These are phyloP conservation scores for Carterocephalus palaemon DNA, from an alignment of 2,888 invertebrate genomes.

Conservation along the genomic window DNA sequence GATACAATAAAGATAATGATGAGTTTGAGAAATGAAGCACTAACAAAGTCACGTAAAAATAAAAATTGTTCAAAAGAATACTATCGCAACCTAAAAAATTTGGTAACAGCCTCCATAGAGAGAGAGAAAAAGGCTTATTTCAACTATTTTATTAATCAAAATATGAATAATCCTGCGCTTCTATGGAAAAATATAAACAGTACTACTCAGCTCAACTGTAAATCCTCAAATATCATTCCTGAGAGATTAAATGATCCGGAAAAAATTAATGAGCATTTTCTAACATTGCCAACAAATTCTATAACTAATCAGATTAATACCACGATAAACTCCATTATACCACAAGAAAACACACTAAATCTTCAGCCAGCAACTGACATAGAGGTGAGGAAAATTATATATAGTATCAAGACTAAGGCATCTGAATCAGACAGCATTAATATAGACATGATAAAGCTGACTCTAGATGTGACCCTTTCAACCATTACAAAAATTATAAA, in stretches of 20 bases:
- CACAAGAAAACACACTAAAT: neutral
- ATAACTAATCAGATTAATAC: too few species aligned
- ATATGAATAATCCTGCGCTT: neutral
- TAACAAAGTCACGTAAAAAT: slow-evolving; percentile 5
- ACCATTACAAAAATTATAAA: slow-evolving; percentile 27
- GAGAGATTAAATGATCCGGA: neutral
- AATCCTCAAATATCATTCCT: neutral
- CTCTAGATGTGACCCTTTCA: slow-evolving; percentile 17
- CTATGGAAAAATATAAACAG: neutral
- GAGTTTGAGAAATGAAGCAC: slow-evolving; percentile 23
- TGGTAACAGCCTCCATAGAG: slow-evolving; percentile 19
- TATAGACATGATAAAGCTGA: slow-evolving; percentile 27
- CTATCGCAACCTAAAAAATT: slow-evolving; percentile 23
- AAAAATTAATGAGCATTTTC: slow-evolving; percentile 1
- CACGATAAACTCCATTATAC: too few species aligned
- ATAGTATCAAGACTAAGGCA: slow-evolving; percentile 19
- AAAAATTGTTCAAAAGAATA: slow-evolving; percentile 18
- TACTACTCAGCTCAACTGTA: neutral
- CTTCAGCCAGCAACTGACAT: neutral
- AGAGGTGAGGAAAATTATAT: slow-evolving; percentile 14
- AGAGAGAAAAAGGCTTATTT: slow-evolving; percentile 24
- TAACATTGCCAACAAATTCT: neutral
- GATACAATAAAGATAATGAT: slow-evolving; percentile 28
- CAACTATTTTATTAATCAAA: neutral
- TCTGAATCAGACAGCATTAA: slow-evolving; percentile 23